Conservation (phyloP, 2,113 vertebrate genomes). For the Telmatochromis bifrenatus region DNA sequence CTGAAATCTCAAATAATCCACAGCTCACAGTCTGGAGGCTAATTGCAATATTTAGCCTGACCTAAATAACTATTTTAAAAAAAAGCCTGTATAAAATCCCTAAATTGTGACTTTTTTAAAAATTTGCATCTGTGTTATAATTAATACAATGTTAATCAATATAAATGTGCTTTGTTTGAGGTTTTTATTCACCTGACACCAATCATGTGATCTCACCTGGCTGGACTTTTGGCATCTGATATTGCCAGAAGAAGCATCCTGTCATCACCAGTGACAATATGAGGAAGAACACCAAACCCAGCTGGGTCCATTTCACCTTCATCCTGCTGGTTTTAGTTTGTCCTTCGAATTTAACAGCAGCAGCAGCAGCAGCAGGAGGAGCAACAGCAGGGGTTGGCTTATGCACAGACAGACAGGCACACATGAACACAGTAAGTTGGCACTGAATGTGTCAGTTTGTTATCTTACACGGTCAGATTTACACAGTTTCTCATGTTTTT, state of each 20-base stretch:
- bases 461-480: background rate
- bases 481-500: background rate
- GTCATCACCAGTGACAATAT: constrained; percentile 81
- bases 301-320: constrained; percentile 75
- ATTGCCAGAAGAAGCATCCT: constrained; percentile 79
- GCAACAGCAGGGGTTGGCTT: constrained; percentile 38
- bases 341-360: constrained; percentile 27
- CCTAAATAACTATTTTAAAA: background rate
- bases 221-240: constrained; percentile 62
- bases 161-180: background rate
- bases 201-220: constrained; percentile 37
- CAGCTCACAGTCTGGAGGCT: background rate
- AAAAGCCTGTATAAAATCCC: background rate
- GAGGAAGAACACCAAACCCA: constrained; percentile 75
- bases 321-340: constrained; percentile 50
- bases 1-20: background rate
- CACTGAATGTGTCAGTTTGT: background rate
- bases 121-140: background rate
- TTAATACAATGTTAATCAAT: background rate
- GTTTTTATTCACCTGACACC: background rate
- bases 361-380: constrained; percentile 20
- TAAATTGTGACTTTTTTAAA: background rate
- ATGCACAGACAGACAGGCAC: background rate
- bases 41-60: background rate
- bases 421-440: background rate